Evolutionary conservation across 1,140 invertebrate genomes (phyloP), one percentile per base, ranked within the genome.

Genomic region (Melitaea cinxia): DNA sequence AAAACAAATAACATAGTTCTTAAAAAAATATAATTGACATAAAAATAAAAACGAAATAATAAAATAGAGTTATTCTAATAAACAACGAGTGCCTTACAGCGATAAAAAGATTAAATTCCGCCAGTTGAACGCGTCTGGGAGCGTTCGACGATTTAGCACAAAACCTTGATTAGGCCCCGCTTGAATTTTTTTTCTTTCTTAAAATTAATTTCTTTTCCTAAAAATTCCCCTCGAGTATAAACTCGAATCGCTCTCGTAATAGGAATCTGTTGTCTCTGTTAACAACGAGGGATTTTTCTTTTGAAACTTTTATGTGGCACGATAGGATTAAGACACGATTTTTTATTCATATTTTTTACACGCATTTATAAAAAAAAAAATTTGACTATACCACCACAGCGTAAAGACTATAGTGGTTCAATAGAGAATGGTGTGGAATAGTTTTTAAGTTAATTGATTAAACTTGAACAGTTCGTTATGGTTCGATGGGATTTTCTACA

Each of bases 251-350:
- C 54, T 33, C 54, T 57, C 54, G 54, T 65, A 65, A 65, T 65
- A 58, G 55, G 55, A 45, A 58, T 58, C 62, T 57, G 62, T 65
- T 58, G 62, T 65, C 62, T 58, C 30, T 65, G 62, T 65, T 65
- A 58, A 58, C 62, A 58, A 35, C 54, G 12, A 19, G 14, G 35
- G 15, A 52, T 57, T 28, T 58, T 24, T 52, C 42, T 35, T 33
- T 23, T 7, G 6, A 2, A 12, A 17, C 10, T 15, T 33, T 65
- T 58, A 65, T 24, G 47, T 28, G 2, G 6, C 3, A 65, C 62
- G 54, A 65, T 19, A 52, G 30, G 62, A 58, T 33, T 1, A 0
- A 1, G 39, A 42, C 2, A 42, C 39, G 39, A 42, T 42, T 42
- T 37, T 37, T 14, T 12, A 37, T 2, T 14, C 5, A 2, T 14